Evolutionary conservation across 2,797 vertebrate species (phyloP), one percentile per base, ranked within the genome.

Genomic region (Dipus sagitta): DNA sequence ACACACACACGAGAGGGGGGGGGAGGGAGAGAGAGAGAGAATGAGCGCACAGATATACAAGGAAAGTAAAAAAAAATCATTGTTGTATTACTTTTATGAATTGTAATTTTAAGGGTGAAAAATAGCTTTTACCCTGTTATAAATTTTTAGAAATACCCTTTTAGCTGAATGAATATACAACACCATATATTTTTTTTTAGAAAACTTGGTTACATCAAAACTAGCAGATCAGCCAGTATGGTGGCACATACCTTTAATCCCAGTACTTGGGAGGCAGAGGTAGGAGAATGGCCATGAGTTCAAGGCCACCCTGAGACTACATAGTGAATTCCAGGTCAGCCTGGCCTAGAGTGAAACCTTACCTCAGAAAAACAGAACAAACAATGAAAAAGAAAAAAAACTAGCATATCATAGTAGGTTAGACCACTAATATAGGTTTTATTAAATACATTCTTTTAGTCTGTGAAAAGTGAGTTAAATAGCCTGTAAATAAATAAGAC

Each of bases 91-190:
- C 13, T 21, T 81, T 93, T 82, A 79, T 18, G 90, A 92, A 86
- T 92, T 85, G 30, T 1, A 77, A 18, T 94, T 88, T 96, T 72
- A 94, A 76, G 21, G 12, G 24, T 71, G 3, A 81, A 88, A 90
- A 88, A 58, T 92, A 5, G 2, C 86, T 92, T 72, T 92, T 80
- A 68, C 54, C 47, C 90, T 88, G 83, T 90, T 74, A 38, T 26
- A 86, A 68, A 72, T 91, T 26, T 71, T 24, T 17, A 78, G 32
- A 92, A 95, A 80, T 34, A 64, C 12, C 12, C 90, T 88, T 89
- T 94, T 89, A 72, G 26, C 34, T 87, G 74, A n/a, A 32, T 82
- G 91, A 93, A 17, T 58, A 70, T 77, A 86, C 32, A 84, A 17
- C 80, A 83, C 42, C 65, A 24, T 81, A 20, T 68, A 71, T n/a